Conservation (phyloP, 2,888 invertebrate genomes). For the Heliconius cydno region DNA sequence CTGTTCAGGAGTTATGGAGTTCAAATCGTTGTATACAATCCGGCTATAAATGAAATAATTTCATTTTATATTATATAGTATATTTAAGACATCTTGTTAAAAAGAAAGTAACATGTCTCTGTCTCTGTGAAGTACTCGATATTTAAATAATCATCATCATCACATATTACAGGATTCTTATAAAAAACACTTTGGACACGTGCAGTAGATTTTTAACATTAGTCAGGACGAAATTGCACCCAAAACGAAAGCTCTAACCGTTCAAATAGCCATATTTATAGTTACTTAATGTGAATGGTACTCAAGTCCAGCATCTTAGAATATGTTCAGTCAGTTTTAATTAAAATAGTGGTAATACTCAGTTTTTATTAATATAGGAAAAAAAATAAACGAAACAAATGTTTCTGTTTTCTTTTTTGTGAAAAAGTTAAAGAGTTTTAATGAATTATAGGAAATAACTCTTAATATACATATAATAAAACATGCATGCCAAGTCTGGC, state of each 20-base stretch:
- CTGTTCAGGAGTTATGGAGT: constrained; percentile 96
- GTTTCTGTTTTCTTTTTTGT: no score
- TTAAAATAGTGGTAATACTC: neutral
- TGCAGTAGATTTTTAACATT: neutral
- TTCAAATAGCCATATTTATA: neutral
- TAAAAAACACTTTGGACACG: neutral
- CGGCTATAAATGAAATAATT: constrained; percentile 83
- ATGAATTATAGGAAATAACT: neutral
- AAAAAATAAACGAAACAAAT: no score
- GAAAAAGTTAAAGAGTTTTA: neutral
- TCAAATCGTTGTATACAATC: constrained; percentile 94
- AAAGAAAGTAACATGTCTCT: neutral
- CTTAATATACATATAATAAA: neutral
- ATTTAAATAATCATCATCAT: no score
- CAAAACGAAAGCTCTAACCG: neutral
- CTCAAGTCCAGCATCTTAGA: neutral
- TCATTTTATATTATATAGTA: neutral
- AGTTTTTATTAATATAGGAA: no score
- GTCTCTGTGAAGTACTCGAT: neutral
- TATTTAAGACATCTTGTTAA: neutral
- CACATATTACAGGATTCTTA: neutral
- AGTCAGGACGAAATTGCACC: neutral
- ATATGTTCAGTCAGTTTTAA: neutral
- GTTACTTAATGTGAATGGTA: neutral
- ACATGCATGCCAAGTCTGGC: constrained; percentile 15